A percentile compares a stretch with the other conserved stretches of the same genome.
Conservation (phyloP, 2,797 vertebrate genomes). For the Lophura swinhoii region DNA sequence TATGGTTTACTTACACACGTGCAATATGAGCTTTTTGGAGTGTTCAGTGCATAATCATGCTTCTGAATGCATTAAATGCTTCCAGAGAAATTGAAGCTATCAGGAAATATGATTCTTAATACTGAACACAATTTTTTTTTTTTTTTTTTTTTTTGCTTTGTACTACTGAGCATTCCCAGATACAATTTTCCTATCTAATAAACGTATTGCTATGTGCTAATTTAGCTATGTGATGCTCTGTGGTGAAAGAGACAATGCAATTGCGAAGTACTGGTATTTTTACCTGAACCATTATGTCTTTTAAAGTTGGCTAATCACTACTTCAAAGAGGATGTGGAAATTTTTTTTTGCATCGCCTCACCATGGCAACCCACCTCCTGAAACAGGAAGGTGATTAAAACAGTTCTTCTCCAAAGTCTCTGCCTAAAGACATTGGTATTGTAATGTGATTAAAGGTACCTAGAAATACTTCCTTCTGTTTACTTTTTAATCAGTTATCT, state of each 20-base stretch:
- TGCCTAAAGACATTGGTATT: not conserved
- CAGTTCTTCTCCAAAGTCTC: not conserved
- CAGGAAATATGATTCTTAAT: not conserved
- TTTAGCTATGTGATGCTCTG: not conserved
- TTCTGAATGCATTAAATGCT: not conserved
- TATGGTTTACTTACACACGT: rapidly evolving
- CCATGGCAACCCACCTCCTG: not conserved
- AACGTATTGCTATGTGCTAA: rapidly evolving
- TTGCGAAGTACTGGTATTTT: not conserved
- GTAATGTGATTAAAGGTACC: not conserved
- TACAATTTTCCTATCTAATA: not conserved
- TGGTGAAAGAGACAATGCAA: not conserved
- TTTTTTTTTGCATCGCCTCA: not conserved
- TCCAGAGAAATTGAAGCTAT: not conserved
- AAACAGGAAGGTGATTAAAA: not conserved
- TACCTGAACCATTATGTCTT: not conserved
- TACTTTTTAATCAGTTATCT: not conserved
- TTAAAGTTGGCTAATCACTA: not conserved
- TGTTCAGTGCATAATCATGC: not conserved
- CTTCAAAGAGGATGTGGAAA: not conserved
- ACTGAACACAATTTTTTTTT: not conserved
- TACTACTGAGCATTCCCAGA: not conserved
- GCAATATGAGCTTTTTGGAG: not conserved
- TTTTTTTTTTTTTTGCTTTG: not conserved
- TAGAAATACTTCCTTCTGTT: not conserved